Base-by-base conservation (phyloP, 2,888 invertebrate species). In the Ceraclea dissimilis region DNA sequence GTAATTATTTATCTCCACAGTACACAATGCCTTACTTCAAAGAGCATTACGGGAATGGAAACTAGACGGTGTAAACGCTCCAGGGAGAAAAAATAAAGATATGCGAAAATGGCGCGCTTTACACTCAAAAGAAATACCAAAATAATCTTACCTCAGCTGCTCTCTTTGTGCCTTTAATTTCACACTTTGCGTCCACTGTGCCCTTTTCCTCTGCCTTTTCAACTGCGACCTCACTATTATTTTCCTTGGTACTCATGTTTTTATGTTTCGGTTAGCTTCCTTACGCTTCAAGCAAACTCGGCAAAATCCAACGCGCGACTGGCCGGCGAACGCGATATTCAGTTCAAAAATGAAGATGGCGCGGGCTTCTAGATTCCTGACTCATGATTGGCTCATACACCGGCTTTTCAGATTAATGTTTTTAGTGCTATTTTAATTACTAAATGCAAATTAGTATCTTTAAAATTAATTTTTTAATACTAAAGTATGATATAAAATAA, bases 281-380 rank as follows among this genome's bases (percentile, higher is more conserved):
- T 65, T 63, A 39, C 51, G 65, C 71, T 70, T 68, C 74, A 69
- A 68, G 77, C 77, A 73, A 72, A 72, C 71, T 74, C 78, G 78
- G 76, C 78, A 77, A 73, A 70, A 77, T 79, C 79, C 79, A 79
- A 79, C 79, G 80, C 81, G 82, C 82, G 81, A 82, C 83, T 83
- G 82, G 79, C 77, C 79, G 79, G 79, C 81, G 78, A 78, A 73
- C 76, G 76, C 77, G 71, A 79, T 79, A 80, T 83, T 83, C 79
- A 78, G 84, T 86, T 86, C 84, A 83, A 86, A 86, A 85, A 81
- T 82, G 85, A 86, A 86, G 84, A 87, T 86, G 87, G 87, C 86
- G 86, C 85, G 85, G 79, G 70, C 77, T 77, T 72, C 69, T 73
- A 72, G 71, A 74, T 76, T 76, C 68, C 67, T 69, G 65, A 65